Conservation (phyloP, 2,888 invertebrate species). For the Syritta pipiens region DNA sequence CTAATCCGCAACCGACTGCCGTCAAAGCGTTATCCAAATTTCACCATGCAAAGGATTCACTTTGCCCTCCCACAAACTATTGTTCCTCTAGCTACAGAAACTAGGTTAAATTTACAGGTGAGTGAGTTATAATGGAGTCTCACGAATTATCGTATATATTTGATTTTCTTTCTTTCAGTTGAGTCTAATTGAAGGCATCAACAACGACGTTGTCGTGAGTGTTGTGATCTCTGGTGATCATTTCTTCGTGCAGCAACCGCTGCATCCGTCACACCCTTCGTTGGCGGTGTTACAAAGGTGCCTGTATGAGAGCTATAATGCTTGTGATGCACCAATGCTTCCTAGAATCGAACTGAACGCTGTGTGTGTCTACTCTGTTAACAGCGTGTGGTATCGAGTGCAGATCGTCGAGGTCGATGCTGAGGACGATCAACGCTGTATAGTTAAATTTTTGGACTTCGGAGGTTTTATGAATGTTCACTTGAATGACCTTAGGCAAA, state of each 20-base stretch:
- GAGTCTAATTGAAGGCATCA: conserved; percentile 93
- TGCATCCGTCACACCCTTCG: conserved; percentile 94
- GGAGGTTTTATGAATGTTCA: conserved; percentile 94
- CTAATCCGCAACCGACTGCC: conserved; percentile 93
- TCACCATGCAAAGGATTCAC: conserved; percentile 83
- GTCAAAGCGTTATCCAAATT: conserved; percentile 87
- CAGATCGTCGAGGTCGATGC: conserved; percentile 85
- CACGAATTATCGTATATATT: conserved; percentile 66
- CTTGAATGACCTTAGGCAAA: conserved; percentile 90
- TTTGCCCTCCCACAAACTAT: conserved; percentile 77
- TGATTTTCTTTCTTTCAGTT: conserved; percentile 81
- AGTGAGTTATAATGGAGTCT: conserved; percentile 52
- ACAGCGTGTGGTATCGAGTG: conserved; percentile 93
- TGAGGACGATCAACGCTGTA: conserved; percentile 80
- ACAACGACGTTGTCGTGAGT: conserved; percentile 95
- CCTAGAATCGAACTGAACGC: conserved; percentile 89
- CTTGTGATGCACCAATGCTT: conserved; percentile 88
- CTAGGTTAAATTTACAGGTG: conserved; percentile 80
- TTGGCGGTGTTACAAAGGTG: conserved; percentile 88
- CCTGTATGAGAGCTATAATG: conserved; percentile 91
- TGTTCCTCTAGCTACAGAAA: conserved; percentile 78
- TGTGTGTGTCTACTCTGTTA: conserved; percentile 91
- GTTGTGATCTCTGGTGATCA: conserved; percentile 92
- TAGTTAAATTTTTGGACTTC: conserved; percentile 95
- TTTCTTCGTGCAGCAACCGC: conserved; percentile 96